phyloP scores from a whole-genome alignment of 2,113 vertebrate species.

The Heterochromis multidens region DNA sequence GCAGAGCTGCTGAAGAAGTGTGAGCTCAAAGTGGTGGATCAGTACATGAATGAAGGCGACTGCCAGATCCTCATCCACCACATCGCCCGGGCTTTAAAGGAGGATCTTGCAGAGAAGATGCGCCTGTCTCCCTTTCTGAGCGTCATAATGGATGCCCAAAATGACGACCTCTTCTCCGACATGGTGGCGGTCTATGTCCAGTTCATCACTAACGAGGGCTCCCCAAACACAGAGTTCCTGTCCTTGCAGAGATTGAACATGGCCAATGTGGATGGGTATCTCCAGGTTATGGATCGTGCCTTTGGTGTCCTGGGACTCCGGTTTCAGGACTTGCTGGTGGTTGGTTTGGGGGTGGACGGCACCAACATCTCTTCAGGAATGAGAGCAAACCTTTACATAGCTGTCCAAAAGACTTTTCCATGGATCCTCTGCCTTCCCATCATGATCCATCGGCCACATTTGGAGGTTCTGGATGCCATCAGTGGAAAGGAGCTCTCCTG shows the following conservation, averaged over 20 bases:
- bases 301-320: conserved; percentile 85
- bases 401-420: conserved; percentile 89
- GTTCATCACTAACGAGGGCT: conserved; percentile 86
- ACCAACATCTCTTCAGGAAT: conserved; percentile 85
- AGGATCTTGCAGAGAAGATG: conserved; percentile 91
- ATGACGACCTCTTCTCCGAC: conserved; percentile 87
- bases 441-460: conserved; percentile 91
- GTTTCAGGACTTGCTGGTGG: conserved; percentile 86
- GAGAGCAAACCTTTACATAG: conserved; percentile 86
- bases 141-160: conserved; percentile 92
- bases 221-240: conserved; percentile 87
- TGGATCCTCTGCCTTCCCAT: conserved; percentile 93
- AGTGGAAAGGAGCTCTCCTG: conserved; percentile 93
- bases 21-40: conserved; percentile 95
- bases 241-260: conserved; percentile 88
- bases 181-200: conserved; percentile 91
- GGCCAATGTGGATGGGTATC: conserved; percentile 86
- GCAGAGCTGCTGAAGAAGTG: conserved; percentile 93
- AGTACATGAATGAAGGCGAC: conserved; percentile 96
- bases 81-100: conserved; percentile 86
- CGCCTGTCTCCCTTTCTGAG: conserved; percentile 91
- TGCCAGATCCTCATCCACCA: conserved; percentile 93
- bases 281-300: conserved; percentile 89
- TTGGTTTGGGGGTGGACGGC: conserved; percentile 88
- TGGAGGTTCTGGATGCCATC: conserved; percentile 92